These are phyloP conservation scores for Blastomussa wellsi DNA, from an alignment of 92 coral and sea anemone genomes.

Conservation along the genomic window DNA sequence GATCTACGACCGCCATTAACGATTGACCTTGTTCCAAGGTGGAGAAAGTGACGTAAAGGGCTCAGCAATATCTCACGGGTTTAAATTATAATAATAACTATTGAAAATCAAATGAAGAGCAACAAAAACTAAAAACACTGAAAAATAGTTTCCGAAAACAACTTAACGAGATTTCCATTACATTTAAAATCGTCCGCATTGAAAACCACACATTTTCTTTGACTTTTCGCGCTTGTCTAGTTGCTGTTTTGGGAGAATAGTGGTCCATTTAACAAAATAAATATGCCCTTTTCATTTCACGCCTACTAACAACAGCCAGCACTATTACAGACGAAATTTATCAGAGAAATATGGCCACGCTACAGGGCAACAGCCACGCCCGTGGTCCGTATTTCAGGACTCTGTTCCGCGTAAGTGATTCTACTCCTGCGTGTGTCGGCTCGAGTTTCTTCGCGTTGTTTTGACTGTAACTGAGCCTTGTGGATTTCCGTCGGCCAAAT, in stretches of 20 bases:
- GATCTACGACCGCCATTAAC: too few relatives aligned
- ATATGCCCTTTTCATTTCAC: not conserved
- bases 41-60: too few relatives aligned
- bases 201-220: not conserved
- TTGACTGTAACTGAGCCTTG: conserved; percentile 63
- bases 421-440: not conserved
- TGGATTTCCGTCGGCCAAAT: conserved; percentile 82
- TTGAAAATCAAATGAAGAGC: not conserved
- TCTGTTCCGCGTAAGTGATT: conserved; percentile 5
- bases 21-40: too few relatives aligned
- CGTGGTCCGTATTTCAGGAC: not conserved
- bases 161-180: not conserved
- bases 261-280: not conserved
- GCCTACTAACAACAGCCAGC: not conserved
- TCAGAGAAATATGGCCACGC: not conserved
- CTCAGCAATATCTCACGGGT: too few relatives aligned
- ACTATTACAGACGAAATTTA: not conserved
- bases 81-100: too few relatives aligned
- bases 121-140: not conserved
- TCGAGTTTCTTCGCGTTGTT: conserved; percentile 16
- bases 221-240: not conserved
- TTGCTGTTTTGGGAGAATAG: not conserved
- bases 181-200: not conserved
- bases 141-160: not conserved
- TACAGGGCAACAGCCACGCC: conserved; percentile 9